Evolutionary conservation across 2,888 invertebrate genomes (phyloP), one percentile per base, ranked within the genome.

Genomic region (Acleris cristana): DNA sequence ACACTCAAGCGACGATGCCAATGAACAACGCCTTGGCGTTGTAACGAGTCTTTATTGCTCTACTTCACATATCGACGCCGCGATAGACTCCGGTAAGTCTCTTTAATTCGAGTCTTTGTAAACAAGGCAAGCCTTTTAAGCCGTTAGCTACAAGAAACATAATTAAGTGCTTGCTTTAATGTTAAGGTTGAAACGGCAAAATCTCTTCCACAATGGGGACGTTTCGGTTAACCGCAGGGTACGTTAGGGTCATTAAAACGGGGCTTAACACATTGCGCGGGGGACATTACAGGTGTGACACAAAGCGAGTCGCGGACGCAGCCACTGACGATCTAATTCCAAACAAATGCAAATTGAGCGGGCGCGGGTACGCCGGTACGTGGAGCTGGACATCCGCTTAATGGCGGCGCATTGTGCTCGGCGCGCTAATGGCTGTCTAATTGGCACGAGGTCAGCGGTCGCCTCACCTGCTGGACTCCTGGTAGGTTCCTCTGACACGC

Each of bases 301-400:
- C 79, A 84, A 85, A 84, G 79, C 80, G 72, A 55, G 75, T 72
- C 72, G 72, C 76, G 72, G 79, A 68, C 73, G 75, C 75, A 71
- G 76, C 59, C 65, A 65, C 67, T 78, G 82, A 77, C 79, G 82
- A 80, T 85, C 85, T 87, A 87, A 85, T 86, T 86, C 84, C 85
- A 90, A 88, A 90, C 89, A 89, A 90, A 92, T 89, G 90, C 86
- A 89, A 92, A 90, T 91, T 83, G 82, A 83, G 82, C 82, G 77
- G 79, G 80, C 75, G 78, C 80, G 77, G 81, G 81, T 78, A 79
- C 75, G 78, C 80, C 77, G 81, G 81, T 78, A 79, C 76, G 79
- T 73, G 73, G 79, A 76, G 81, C 77, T 88, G 88, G 86, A 87
- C 89, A 88, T 88, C 88, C 87, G 85, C 81, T 86, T 87, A 90